Evolutionary conservation across 2,888 invertebrate species (phyloP), one percentile per base, ranked within the genome.

Genomic region (Tholera decimalis): DNA sequence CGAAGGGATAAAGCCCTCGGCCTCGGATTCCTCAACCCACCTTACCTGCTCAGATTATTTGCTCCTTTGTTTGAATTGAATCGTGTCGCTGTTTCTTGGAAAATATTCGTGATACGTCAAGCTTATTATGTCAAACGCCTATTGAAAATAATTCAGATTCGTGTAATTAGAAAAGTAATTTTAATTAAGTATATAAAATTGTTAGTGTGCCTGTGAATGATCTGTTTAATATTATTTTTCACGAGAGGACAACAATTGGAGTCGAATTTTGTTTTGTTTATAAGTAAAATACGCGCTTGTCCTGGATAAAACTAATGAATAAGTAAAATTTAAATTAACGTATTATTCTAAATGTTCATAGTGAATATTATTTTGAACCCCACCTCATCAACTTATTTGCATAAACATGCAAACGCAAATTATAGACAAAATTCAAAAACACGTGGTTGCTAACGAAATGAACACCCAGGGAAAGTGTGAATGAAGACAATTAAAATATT

Each of bases 1-100:
- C 87, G 87, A 88, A 85, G 88, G 88, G 86, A 89, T 89, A 90
- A 88, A 87, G 88, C 85, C 86, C 82, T 84, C 82, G 88, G 86
- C 88, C 89, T 91, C 86, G 87, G 87, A 89, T 87, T 86, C 87
- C 88, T 82, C 83, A 83, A 83, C 85, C 83, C 85, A 85, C 81
- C 85, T 87, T 91, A 90, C 90, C 90, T 90, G 88, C 86, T 84
- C 83, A 79, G 75, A 83, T 81, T 85, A 83, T 85, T 81, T 78
- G 82, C 70, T 78, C 75, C 84, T 89, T 89, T 86, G 87, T 87
- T 87, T 82, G 70, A 82, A 74, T 63, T 77, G 46, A 83, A 78
- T 73, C 75, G 74, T 83, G 78, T 74, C 57, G 66, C 49, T 65
- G 72, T 80, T 80, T 78, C 79, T 79, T 73, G 53, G 51, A 77